Percentiles rank a stretch among this genome's conserved stretches.
Evolutionary conservation across 2,797 vertebrate genomes (phyloP).

Genomic region (Chelon labrosus): DNA sequence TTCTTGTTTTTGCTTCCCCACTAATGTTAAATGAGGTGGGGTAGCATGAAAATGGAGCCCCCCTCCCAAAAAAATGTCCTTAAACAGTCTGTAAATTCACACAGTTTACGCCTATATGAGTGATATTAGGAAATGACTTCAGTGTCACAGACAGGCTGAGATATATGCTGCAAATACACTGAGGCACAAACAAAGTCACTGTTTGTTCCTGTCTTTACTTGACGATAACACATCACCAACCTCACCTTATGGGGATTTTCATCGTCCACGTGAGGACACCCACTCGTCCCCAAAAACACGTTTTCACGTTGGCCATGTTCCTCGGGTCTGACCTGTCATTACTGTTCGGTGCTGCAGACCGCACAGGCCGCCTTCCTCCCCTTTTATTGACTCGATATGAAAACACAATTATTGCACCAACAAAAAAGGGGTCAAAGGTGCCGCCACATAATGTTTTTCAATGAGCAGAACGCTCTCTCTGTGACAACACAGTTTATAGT

Average conservation of each 20-base stretch:
- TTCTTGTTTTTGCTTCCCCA: too few relatives aligned
- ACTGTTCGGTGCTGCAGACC: slow-evolving; percentile 30
- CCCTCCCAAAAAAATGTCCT: too few relatives aligned
- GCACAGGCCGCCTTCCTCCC: slow-evolving; percentile 49
- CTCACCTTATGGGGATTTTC: not conserved
- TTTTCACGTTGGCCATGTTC: slow-evolving; percentile 77
- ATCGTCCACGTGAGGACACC: slow-evolving; percentile 2
- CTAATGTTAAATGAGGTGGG: too few relatives aligned
- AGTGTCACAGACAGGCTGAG: not conserved
- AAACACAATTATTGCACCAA: slow-evolving; percentile 66
- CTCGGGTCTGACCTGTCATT: slow-evolving; percentile 57
- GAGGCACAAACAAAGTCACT: not conserved
- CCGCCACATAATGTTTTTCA: slow-evolving; percentile 69
- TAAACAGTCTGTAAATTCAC: not conserved
- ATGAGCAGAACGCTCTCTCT: slow-evolving; percentile 53
- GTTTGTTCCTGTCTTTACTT: not conserved
- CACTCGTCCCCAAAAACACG: slow-evolving; percentile 76
- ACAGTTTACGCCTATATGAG: not conserved
- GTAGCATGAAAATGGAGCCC: too few relatives aligned
- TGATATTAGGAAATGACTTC: not conserved
- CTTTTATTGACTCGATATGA: slow-evolving; percentile 72
- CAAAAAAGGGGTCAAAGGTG: slow-evolving; percentile 64
- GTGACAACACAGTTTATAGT: slow-evolving; percentile 10
- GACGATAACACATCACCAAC: not conserved
- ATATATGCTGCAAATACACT: too few relatives aligned